Conservation (phyloP, 1,140 invertebrate genomes). For the Bombus picipes region DNA sequence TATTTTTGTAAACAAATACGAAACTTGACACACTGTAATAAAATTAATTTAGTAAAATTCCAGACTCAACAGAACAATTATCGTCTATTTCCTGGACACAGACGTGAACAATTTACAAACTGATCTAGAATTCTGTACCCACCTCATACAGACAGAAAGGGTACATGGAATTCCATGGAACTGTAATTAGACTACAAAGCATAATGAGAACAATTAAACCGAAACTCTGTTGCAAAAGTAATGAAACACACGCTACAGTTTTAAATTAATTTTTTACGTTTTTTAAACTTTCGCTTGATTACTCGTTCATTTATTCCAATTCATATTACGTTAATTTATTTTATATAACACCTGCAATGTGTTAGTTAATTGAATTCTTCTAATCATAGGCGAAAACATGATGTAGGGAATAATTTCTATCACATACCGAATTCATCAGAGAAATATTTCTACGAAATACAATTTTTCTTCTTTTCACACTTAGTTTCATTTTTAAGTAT, state of each 20-base stretch:
- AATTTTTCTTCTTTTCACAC: too few species aligned
- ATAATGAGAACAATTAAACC: slow-evolving; percentile 31
- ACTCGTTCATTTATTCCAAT: neutral
- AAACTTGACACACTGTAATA: neutral
- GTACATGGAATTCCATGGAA: neutral
- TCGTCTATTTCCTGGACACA: neutral
- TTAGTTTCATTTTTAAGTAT: too few species aligned
- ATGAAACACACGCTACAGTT: neutral
- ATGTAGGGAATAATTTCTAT: too few species aligned
- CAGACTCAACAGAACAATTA: neutral
- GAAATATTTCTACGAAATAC: neutral
- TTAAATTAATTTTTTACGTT: neutral
- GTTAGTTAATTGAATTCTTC: neutral
- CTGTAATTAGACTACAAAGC: slow-evolving; percentile 19
- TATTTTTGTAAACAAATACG: neutral
- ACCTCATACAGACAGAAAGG: neutral
- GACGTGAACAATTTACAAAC: neutral
- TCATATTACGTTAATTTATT: neutral
- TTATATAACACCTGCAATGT: neutral
- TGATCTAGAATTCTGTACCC: neutral
- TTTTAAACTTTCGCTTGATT: too few species aligned
- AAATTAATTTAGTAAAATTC: neutral
- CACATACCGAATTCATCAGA: neutral
- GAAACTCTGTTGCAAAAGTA: neutral
- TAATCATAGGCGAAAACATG: neutral